Evolutionary conservation across 2,888 invertebrate species (phyloP).

Genomic region (Leptopilina syphax): DNA sequence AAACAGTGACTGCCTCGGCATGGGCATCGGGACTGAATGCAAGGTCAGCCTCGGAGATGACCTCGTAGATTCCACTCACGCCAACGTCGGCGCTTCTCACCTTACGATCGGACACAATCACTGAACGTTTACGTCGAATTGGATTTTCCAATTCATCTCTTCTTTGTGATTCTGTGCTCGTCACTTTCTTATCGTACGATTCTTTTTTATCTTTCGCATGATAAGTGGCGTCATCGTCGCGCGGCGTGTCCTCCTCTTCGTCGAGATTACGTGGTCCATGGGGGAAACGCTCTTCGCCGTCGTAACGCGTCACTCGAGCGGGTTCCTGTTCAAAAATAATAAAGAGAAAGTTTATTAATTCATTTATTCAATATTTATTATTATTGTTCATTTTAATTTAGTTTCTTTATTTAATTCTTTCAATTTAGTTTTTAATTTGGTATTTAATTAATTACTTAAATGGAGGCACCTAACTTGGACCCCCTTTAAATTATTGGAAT

Average conservation of each 20-base stretch:
- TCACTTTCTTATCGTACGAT: background rate
- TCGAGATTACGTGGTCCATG: constrained; percentile 87
- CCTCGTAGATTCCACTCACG: constrained; percentile 92
- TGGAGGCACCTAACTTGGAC: too few species aligned
- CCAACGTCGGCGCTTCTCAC: constrained; percentile 92
- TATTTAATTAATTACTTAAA: too few species aligned
- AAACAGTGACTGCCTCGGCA: constrained; percentile 90
- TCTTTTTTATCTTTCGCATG: constrained; percentile 6
- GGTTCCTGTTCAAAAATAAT: constrained; percentile 63
- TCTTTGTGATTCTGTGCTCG: background rate
- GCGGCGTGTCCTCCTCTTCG: constrained; percentile 55
- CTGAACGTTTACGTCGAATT: constrained; percentile 81
- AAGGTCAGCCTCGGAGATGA: constrained; percentile 93
- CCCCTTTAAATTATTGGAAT: too few species aligned
- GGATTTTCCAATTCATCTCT: constrained; percentile 54
- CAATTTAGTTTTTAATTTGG: too few species aligned
- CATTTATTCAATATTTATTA: too few species aligned
- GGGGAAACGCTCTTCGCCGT: constrained; percentile 83
- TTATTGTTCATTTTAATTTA: too few species aligned
- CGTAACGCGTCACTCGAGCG: constrained; percentile 78
- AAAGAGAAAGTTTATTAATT: too few species aligned
- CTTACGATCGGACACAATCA: constrained; percentile 84
- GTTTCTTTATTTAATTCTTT: too few species aligned
- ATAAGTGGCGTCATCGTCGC: constrained; percentile 37
- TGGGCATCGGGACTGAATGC: constrained; percentile 91